Evolutionary conservation across 1,140 invertebrate genomes (phyloP).

Genomic region (Palaemon carinicauda): DNA sequence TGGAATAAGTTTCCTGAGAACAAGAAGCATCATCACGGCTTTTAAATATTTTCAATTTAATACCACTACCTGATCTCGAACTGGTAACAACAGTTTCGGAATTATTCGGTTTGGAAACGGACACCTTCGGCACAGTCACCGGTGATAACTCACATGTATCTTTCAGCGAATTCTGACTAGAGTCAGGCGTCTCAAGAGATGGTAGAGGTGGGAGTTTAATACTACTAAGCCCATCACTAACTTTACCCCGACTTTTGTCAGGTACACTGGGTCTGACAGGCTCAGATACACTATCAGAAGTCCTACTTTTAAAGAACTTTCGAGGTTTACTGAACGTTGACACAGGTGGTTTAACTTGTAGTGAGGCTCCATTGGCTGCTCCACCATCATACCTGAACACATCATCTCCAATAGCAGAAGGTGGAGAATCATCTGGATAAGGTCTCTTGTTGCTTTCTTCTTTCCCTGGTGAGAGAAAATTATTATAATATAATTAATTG

Average conservation of each 20-base stretch:
- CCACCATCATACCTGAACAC: slow-evolving; percentile 41
- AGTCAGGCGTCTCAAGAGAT: slow-evolving; percentile 34
- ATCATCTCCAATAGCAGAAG: slow-evolving; percentile 29
- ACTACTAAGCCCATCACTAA: slow-evolving; percentile 3
- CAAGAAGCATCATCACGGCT: slow-evolving; percentile 49
- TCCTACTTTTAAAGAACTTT: slow-evolving; percentile 61
- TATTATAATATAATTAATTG: background rate
- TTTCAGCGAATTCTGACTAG: slow-evolving; percentile 5
- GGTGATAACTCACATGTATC: slow-evolving; percentile 15
- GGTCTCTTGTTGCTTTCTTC: slow-evolving; percentile 49
- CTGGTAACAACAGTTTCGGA: slow-evolving; percentile 8
- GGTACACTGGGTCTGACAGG: background rate
- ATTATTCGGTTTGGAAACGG: background rate
- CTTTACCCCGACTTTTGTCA: slow-evolving; percentile 21
- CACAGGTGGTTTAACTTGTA: slow-evolving; percentile 31
- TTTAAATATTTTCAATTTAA: slow-evolving; percentile 59
- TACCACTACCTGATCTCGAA: slow-evolving; percentile 47
- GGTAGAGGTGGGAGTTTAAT: slow-evolving; percentile 34
- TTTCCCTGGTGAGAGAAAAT: slow-evolving; percentile 37
- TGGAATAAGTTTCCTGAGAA: slow-evolving; percentile 57
- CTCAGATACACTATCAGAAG: slow-evolving; percentile 24
- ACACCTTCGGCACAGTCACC: too few relatives aligned
- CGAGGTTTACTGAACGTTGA: slow-evolving; percentile 53
- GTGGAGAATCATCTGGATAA: slow-evolving; percentile 45
- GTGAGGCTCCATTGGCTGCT: slow-evolving; percentile 41